Base-by-base conservation (phyloP, 1,140 invertebrate genomes). In the Physella acuta region DNA sequence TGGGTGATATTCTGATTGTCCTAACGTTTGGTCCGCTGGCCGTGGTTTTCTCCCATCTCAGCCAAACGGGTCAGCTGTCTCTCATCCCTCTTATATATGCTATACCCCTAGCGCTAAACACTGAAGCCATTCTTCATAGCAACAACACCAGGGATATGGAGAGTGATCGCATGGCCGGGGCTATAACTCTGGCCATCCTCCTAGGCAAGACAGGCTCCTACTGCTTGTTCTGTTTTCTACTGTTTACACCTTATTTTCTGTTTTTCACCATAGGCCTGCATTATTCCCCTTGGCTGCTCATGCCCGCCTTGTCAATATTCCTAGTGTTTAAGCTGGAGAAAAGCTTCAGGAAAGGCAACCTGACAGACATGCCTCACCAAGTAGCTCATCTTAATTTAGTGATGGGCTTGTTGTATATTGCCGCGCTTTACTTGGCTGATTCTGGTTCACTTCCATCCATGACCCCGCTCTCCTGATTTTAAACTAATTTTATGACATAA, bases 1-100 rank as follows among this genome's bases (percentile, higher is more conserved):
- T 96, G 30, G 94, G 94, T 51, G 94, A 97, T 86, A 78, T 97
- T 34, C 84, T 97, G 61, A 92, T 97, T 75, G 88, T 97, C 78
- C 89, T 97, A 51, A 92, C 95, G 77, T 97, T 98, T 85, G 95
- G 95, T 2, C 95, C 95, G 3, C 90, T 97, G 31, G 94, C 93
- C 20, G 94, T 97, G n/a, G 86, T 97, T 2, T 97, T 97, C 86
- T 92, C 94, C 0, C 97, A 94, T 77, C 90, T 97, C 87, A 89
- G 93, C 36, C 94, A 97, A 85, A 94, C 93, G 1, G 94, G 94
- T 20, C 88, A 90, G 59, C 86, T 94, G 33, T 76, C 79, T 5
- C 61, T 77, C 5, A 70, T 78, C 49, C 80, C 93, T 0, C 91
- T 97, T 75, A 92, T 94, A 74, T 97, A 96, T 86, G 94, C 95